Percentiles rank a stretch among this genome's conserved stretches.
Conservation (phyloP, 2,797 vertebrate genomes). For the Acipenser transmontanus region DNA sequence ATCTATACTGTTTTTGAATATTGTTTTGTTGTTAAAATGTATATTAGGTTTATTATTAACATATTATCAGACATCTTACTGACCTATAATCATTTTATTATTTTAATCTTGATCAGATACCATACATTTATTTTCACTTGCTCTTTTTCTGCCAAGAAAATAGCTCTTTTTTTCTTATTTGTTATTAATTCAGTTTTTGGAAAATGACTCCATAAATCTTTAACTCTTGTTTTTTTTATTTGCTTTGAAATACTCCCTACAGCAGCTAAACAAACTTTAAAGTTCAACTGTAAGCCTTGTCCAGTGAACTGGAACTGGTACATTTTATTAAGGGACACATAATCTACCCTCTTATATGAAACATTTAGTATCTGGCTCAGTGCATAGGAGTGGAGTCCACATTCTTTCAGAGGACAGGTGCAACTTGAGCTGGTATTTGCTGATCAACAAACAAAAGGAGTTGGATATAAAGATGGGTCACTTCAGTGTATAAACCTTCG, state of each 20-base stretch:
- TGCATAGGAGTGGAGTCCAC: conserved; percentile 41
- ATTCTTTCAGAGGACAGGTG: conserved; percentile 45
- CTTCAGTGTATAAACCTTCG: conserved; percentile 21
- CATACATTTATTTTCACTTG: no score
- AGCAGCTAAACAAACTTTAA: conserved; percentile 16
- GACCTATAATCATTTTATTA: no score
- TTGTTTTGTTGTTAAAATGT: no score
- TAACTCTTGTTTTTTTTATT: no score
- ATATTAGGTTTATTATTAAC: no score
- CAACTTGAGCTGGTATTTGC: conserved; percentile 61
- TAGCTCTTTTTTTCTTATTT: no score
- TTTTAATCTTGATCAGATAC: no score
- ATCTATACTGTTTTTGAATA: no score
- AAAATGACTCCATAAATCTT: no score
- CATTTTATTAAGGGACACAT: conserved; percentile 30
- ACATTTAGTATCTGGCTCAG: conserved; percentile 67
- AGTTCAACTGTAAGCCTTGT: conserved; percentile 26
- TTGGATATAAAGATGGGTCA: conserved; percentile 42
- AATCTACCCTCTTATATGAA: conserved; percentile 46
- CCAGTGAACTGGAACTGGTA: conserved; percentile 25
- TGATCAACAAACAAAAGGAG: conserved; percentile 49
- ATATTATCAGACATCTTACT: no score
- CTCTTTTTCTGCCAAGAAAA: no score
- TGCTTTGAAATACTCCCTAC: neutral
- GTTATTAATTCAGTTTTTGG: no score